Conservation (phyloP, 2,888 invertebrate species). For the Acronicta aceris region DNA sequence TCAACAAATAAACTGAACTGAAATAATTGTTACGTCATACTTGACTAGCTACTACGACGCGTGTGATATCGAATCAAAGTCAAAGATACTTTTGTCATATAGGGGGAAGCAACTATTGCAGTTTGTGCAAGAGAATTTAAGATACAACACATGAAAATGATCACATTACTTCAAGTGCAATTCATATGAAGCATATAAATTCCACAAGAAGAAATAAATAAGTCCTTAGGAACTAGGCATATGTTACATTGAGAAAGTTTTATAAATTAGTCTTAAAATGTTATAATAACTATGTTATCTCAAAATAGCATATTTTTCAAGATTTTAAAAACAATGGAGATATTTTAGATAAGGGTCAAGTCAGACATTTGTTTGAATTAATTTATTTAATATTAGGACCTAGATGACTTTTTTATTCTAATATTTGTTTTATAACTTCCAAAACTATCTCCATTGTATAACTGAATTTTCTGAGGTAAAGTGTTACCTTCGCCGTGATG, state of each 20-base stretch:
- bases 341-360: slow-evolving; percentile 59
- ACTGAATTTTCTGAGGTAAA: slow-evolving; percentile 84
- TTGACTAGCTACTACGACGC: slow-evolving; percentile 36
- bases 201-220: slow-evolving; percentile 76
- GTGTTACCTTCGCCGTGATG: slow-evolving; percentile 86
- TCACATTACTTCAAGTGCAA: slow-evolving; percentile 72
- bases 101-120: slow-evolving; percentile 46
- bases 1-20: slow-evolving; percentile 30
- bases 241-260: slow-evolving; percentile 73
- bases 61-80: slow-evolving; percentile 17
- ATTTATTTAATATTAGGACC: neutral
- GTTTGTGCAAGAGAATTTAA: slow-evolving; percentile 79
- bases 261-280: slow-evolving; percentile 17
- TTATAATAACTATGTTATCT: slow-evolving; percentile 45
- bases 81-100: slow-evolving; percentile 12
- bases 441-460: slow-evolving; percentile 74
- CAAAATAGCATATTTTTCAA: slow-evolving; percentile 74
- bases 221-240: slow-evolving; percentile 68
- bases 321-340: slow-evolving; percentile 74
- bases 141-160: slow-evolving; percentile 47
- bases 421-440: slow-evolving; percentile 7
- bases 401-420: too few species aligned
- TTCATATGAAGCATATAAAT: slow-evolving; percentile 72
- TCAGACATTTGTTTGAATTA: neutral
- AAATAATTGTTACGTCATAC: slow-evolving; percentile 33